Percentiles rank a stretch among this genome's conserved stretches.
Evolutionary conservation across 2,113 vertebrate genomes (phyloP).

Genomic region (Megaceryle torquata): DNA sequence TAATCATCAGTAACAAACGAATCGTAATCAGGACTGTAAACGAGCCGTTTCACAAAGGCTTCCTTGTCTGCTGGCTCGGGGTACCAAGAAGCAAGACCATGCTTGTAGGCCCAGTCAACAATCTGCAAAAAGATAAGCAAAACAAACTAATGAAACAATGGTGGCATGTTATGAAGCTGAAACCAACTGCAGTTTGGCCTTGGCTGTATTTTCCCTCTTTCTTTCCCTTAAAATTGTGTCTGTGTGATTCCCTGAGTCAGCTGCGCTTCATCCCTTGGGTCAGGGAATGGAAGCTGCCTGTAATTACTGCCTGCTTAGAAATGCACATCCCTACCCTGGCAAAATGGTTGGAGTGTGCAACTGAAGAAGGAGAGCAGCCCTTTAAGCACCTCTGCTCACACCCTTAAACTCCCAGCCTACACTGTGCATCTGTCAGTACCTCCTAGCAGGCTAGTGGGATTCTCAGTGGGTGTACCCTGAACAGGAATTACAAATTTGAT

Average conservation of each 20-base stretch:
- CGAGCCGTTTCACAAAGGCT: slow-evolving; percentile 83
- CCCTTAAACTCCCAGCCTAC: fast-evolving
- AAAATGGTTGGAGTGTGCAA: neutral
- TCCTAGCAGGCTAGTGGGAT: neutral
- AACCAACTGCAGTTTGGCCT: neutral
- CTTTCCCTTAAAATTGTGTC: neutral
- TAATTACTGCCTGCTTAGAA: neutral
- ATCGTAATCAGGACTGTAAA: slow-evolving; percentile 93
- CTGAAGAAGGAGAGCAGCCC: neutral
- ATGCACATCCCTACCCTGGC: neutral
- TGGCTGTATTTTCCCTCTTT: neutral
- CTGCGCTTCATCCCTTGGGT: neutral
- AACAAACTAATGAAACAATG: neutral
- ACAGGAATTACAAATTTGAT: neutral
- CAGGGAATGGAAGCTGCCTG: neutral
- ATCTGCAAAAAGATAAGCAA: slow-evolving; percentile 75
- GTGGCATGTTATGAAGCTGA: fast-evolving
- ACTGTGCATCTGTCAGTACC: neutral
- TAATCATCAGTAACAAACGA: slow-evolving; percentile 89
- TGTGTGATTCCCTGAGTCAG: neutral
- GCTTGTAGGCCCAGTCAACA: slow-evolving; percentile 88
- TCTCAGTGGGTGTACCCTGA: neutral
- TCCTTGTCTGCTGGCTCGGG: slow-evolving; percentile 96
- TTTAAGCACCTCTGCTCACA: neutral
- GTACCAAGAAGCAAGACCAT: slow-evolving; percentile 86